Conservation (phyloP, 2,888 invertebrate species). For the Teleiodes luculella region DNA sequence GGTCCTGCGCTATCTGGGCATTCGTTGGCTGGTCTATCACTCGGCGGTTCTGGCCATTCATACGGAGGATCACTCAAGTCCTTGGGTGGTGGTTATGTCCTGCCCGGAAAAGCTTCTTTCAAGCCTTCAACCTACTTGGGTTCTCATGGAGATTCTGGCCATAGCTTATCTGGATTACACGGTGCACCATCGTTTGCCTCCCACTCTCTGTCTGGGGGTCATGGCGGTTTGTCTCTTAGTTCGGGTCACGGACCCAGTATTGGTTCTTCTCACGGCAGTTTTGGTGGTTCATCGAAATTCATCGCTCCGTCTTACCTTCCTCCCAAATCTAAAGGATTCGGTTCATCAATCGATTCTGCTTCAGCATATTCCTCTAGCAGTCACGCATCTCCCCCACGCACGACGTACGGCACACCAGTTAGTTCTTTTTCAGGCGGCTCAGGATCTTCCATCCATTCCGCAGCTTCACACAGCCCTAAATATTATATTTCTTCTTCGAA, state of each 20-base stretch:
- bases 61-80: conserved; percentile 9
- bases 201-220: conserved; percentile 31
- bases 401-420: conserved; percentile 54
- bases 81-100: conserved; percentile 43
- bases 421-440: conserved; percentile 36
- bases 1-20: conserved; percentile 27
- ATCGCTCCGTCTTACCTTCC: conserved; percentile 50
- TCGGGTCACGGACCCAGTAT: conserved; percentile 48
- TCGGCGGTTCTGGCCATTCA: conserved; percentile 27
- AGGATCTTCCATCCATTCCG: conserved; percentile 42
- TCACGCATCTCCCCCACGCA: conserved; percentile 52
- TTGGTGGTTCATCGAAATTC: conserved; percentile 53
- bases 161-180: conserved; percentile 50
- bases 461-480: conserved; percentile 55
- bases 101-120: conserved; percentile 57
- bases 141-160: conserved; percentile 53
- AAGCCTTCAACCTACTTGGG: conserved; percentile 72
- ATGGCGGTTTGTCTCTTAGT: conserved; percentile 37
- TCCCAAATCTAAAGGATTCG: conserved; percentile 49
- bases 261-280: conserved; percentile 44
- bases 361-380: conserved; percentile 57
- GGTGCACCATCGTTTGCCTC: conserved; percentile 47
- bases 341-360: conserved; percentile 49
- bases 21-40: conserved; percentile 24
- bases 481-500: conserved; percentile 56